Conservation (phyloP, 2,113 vertebrate species). For the Rhinoderma darwinii region DNA sequence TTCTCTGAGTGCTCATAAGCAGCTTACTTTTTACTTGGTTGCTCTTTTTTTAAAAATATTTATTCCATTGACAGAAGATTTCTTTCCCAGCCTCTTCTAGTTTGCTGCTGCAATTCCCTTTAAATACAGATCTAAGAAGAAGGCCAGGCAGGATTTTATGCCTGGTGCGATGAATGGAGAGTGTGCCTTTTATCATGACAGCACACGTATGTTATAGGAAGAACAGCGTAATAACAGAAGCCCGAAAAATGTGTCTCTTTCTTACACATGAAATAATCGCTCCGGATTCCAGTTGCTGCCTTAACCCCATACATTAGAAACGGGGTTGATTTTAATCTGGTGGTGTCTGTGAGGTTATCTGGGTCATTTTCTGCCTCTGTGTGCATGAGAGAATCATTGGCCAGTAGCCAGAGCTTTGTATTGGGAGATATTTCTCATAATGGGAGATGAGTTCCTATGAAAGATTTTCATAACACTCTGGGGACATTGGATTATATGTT, state of each 20-base stretch:
- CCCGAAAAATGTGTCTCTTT: slow-evolving; percentile 7
- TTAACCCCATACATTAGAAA: slow-evolving; percentile 29
- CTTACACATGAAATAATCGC: slow-evolving; percentile 1
- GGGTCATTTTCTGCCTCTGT: slow-evolving; percentile 43
- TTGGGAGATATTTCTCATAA: slow-evolving; percentile 33
- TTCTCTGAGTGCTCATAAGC: slow-evolving; percentile 45
- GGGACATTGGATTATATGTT: slow-evolving; percentile 37
- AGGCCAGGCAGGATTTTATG: neutral
- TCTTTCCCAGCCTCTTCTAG: slow-evolving; percentile 1
- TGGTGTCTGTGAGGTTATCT: slow-evolving; percentile 34
- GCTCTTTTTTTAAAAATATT: slow-evolving; percentile 46
- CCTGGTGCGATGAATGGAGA: neutral
- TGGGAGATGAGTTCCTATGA: slow-evolving; percentile 30
- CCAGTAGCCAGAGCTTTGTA: slow-evolving; percentile 22
- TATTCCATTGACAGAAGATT: slow-evolving; percentile 3
- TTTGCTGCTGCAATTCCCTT: slow-evolving; percentile 13
- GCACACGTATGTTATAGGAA: neutral
- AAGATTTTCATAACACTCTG: slow-evolving; percentile 32
- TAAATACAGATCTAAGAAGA: slow-evolving; percentile 24
- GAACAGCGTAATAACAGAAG: neutral
- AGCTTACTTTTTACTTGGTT: slow-evolving; percentile 51
- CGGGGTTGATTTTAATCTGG: slow-evolving; percentile 21
- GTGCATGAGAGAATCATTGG: neutral
- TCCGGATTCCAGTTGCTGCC: slow-evolving; percentile 35
- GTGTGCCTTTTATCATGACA: slow-evolving; percentile 13